Evolutionary conservation across 1,140 invertebrate species (phyloP), one percentile per base, ranked within the genome.

Genomic region (Anastrepha ludens): DNA sequence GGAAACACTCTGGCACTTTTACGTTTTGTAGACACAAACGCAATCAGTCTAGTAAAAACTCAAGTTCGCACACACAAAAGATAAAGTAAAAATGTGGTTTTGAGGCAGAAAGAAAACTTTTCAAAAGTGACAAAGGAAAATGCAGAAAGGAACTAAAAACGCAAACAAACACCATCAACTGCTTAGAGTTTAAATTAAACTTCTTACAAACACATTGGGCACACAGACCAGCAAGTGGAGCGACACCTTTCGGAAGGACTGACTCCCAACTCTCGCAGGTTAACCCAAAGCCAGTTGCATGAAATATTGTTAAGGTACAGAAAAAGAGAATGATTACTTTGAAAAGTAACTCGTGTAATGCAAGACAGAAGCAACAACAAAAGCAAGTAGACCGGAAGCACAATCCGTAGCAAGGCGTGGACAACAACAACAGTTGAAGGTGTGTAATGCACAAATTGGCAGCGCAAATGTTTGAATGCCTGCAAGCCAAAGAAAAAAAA

Each of bases 321-420:
- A 74, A 74, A 29, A 29, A 29, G 29, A 74, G 70, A 74, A 41
- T 74, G 70, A 74, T 74, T 74, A 50, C 70, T 74, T 74, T 74
- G 15, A 9, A 74, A 74, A 74, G 70, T 74, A 50, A 74, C 70
- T 50, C n/a, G 47, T 74, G 70, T 67, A 39, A 41, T 67, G 65
- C 29, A 39, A 9, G 29, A 4, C 41, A 50, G 9, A n/a, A 74
- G 47, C 70, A n/a, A 3, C 13, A 74, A 41, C 17, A 5, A 11
- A n/a, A 74, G 47, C 11, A 64, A 64, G 17, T 17, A 64, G 17
- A 29, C 29, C 29, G 29, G 29, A 29, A 29, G 29, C 29, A 29
- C 29, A 29, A 29, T 29, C 29, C 29, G 60, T 8, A 64, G 29
- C 20, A 39, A 9, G 62, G 65, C 39, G 65, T 67, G 20, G 7